Base-by-base conservation (phyloP, 2,888 invertebrate species). In the Troides aeacus region DNA sequence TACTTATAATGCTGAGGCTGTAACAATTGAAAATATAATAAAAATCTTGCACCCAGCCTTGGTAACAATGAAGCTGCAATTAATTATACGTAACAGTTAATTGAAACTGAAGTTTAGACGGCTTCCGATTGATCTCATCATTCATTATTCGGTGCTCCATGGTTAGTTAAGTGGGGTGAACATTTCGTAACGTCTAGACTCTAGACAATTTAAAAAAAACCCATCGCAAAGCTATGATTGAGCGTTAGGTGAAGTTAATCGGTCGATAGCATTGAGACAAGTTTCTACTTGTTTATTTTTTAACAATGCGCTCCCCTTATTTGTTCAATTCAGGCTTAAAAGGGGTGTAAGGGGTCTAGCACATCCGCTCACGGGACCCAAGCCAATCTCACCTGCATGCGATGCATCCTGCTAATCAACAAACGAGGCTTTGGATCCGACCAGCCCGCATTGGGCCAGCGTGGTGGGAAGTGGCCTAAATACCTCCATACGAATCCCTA, bases 161-260 rank as follows among this genome's bases (percentile, higher is more conserved):
- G 50, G 63, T 63, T 59, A 59, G 62, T 68, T 68, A 59, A 50
- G 21, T 46, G 6, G 6, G 46, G n/a, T 50, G 21, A 59, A 68
- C 46, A 68, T 63, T 50, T 50, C 59, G 58, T 59, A 57, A 68
- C 36, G 68, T 68, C 61, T 62, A 62, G 63, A 68, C 68, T 68
- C 56, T 56, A 62, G 68, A 68, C 68, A 58, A 30, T 30, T n/a
- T 21, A 58, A 1, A 63, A 50, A 58, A 68, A 63, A 62, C 17
- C 63, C 46, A 58, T 46, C 36, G 39, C n/a, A 21, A 30, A 58
- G 23, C 50, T 39, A 46, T 59, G 62, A 63, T 68, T 59, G 42
- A 63, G 58, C 63, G 63, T 68, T n/a, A 10, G 58, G 58, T 68
- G 63, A 50, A 36, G 18, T 59, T 59, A 68, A 68, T 68, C 63